Conservation (phyloP, 1,140 invertebrate species). For the Drosophila pachea region DNA sequence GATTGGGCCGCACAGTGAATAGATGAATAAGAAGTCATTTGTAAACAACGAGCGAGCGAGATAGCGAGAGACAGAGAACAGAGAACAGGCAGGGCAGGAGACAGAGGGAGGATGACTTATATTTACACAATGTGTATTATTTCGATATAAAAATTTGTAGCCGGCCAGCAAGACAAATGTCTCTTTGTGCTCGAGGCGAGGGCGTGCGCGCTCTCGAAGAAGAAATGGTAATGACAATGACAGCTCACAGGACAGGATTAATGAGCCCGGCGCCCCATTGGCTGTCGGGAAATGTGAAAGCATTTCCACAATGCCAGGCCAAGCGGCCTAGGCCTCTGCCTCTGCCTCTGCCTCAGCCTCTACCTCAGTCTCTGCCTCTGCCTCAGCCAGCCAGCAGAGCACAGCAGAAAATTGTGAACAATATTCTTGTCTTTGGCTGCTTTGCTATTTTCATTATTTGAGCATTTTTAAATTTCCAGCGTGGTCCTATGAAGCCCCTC, state of each 20-base stretch:
- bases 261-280: conserved; percentile 22
- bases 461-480: too few relatives aligned
- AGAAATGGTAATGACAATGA: conserved; percentile 61
- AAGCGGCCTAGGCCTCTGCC: conserved; percentile 22
- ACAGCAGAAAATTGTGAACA: not conserved
- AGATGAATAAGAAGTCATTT: conserved; percentile 66
- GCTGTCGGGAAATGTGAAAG: conserved; percentile 35
- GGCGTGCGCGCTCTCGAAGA: conserved; percentile 47
- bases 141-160: conserved; percentile 45
- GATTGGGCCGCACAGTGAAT: conserved; percentile 63
- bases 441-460: not conserved
- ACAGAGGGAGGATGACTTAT: conserved; percentile 39
- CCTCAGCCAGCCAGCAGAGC: too few relatives aligned
- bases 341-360: too few relatives aligned
- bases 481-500: too few relatives aligned
- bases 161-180: conserved; percentile 61
- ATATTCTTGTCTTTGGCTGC: conserved; percentile 43
- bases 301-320: conserved; percentile 16
- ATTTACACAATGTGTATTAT: conserved; percentile 69
- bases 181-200: conserved; percentile 44
- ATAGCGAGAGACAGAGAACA: not conserved
- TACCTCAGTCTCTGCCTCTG: too few relatives aligned
- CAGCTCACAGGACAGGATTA: conserved; percentile 34
- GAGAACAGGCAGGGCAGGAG: too few relatives aligned
- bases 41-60: conserved; percentile 22